These are phyloP conservation scores for Mesoligia furuncula DNA, from an alignment of 2,888 invertebrate species.

Conservation along the genomic window DNA sequence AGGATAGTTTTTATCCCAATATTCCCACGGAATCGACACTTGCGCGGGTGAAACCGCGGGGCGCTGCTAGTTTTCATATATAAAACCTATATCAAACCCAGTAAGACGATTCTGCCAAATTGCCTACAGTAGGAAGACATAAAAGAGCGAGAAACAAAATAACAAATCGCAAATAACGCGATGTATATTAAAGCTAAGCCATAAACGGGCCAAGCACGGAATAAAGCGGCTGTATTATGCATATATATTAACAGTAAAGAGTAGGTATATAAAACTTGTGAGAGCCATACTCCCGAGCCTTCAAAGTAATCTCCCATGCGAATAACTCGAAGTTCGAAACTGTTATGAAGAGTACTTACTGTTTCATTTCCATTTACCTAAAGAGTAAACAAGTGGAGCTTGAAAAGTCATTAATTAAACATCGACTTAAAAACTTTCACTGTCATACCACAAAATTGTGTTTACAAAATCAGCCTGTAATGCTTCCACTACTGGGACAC, in stretches of 20 bases:
- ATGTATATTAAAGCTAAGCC: conserved; percentile 30
- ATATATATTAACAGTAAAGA: conserved; percentile 50
- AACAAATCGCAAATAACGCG: conserved; percentile 26
- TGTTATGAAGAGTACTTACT: conserved; percentile 16
- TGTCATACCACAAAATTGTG: not conserved
- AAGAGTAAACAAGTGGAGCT: conserved; percentile 37
- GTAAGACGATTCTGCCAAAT: conserved; percentile 14
- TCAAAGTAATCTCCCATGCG: conserved; percentile 22
- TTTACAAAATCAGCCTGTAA: not conserved
- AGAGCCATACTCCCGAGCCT: not conserved
- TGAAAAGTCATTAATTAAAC: conserved; percentile 34
- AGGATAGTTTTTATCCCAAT: no score
- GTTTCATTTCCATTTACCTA: conserved; percentile 32
- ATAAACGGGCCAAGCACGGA: conserved; percentile 39
- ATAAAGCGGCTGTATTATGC: conserved; percentile 30
- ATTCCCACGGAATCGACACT: no score
- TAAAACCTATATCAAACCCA: conserved; percentile 2
- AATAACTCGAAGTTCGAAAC: conserved; percentile 33
- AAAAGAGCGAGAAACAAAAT: conserved; percentile 23
- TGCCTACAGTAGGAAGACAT: not conserved
- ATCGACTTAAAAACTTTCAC: conserved; percentile 18
- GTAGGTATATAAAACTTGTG: conserved; percentile 13
- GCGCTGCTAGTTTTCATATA: not conserved
- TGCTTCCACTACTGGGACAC: not conserved
- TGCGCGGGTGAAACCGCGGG: no score